A percentile compares a stretch with the other conserved stretches of the same genome.
These are phyloP conservation scores for Neopelma chrysocephalum DNA, from an alignment of 2,797 vertebrate species.

Conservation along the genomic window DNA sequence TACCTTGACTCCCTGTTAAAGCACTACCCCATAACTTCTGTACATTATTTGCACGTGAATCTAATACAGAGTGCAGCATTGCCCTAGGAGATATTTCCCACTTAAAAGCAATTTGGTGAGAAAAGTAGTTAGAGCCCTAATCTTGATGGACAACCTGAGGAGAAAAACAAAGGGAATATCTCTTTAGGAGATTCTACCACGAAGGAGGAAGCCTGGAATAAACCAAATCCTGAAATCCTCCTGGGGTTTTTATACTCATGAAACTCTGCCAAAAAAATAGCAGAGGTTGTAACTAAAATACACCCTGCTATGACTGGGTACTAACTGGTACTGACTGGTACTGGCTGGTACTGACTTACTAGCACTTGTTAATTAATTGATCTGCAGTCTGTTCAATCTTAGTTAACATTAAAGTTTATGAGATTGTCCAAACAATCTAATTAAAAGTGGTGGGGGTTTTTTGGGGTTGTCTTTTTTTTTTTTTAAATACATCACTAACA, in stretches of 20 bases:
- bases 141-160: neutral
- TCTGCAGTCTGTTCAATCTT: neutral
- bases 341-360: neutral
- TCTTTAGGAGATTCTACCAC: neutral
- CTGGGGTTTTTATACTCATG: neutral
- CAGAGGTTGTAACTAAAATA: neutral
- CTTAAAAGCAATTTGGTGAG: neutral
- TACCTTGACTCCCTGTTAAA: neutral
- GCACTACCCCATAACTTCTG: neutral
- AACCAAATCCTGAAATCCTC: neutral
- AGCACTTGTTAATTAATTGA: neutral
- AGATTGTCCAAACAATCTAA: neutral
- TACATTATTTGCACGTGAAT: neutral
- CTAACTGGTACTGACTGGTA: too few relatives aligned
- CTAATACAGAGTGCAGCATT: neutral
- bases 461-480: neutral
- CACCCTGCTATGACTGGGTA: neutral
- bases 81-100: neutral
- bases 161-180: neutral
- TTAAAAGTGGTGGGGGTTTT: neutral
- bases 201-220: conserved; percentile 3
- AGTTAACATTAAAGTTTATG: neutral
- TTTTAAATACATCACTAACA: neutral
- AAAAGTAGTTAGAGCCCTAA: neutral
- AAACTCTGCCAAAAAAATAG: neutral